phyloP scores from a whole-genome alignment of 1,140 invertebrate genomes.

The Drosophila elegans region DNA sequence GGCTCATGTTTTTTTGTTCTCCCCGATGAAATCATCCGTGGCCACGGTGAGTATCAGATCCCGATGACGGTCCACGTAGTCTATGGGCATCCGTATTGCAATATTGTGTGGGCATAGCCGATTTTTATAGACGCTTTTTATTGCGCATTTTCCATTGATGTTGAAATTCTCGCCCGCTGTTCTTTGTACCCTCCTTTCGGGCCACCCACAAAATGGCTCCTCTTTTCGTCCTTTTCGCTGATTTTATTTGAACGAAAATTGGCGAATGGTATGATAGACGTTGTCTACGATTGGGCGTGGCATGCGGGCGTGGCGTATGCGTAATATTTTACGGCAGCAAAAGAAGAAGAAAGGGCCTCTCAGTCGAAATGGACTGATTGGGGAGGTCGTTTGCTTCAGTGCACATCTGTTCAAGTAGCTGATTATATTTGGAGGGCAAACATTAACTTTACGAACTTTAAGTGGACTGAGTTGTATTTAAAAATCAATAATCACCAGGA shows the following conservation, averaged over 20 bases:
- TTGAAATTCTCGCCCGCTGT: constrained; percentile 70
- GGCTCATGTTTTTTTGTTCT: constrained; percentile 14
- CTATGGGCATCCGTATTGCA: constrained; percentile 63
- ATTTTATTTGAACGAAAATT: constrained; percentile 83
- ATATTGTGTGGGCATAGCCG: constrained; percentile 73
- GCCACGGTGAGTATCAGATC: constrained; percentile 21
- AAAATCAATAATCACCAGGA: background rate
- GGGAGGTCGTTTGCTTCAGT: constrained; percentile 56
- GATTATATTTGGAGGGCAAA: constrained; percentile 71
- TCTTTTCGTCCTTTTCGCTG: constrained; percentile 51
- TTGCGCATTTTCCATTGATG: constrained; percentile 81
- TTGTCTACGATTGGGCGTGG: constrained; percentile 56
- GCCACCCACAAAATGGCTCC: background rate
- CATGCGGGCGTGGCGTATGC: constrained; percentile 70
- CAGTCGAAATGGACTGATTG: constrained; percentile 21
- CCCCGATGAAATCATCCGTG: constrained; percentile 2
- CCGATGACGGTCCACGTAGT: constrained; percentile 39
- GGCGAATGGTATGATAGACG: constrained; percentile 80
- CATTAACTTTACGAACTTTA: constrained; percentile 61
- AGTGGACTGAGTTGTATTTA: constrained; percentile 15
- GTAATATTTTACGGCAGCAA: constrained; percentile 66
- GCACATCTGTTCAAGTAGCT: constrained; percentile 79
- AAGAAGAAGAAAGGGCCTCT: constrained; percentile 12
- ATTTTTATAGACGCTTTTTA: constrained; percentile 82
- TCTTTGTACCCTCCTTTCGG: constrained; percentile 6